phyloP scores from a whole-genome alignment of 2,797 vertebrate species.

The Phyllotis vaccarum region DNA sequence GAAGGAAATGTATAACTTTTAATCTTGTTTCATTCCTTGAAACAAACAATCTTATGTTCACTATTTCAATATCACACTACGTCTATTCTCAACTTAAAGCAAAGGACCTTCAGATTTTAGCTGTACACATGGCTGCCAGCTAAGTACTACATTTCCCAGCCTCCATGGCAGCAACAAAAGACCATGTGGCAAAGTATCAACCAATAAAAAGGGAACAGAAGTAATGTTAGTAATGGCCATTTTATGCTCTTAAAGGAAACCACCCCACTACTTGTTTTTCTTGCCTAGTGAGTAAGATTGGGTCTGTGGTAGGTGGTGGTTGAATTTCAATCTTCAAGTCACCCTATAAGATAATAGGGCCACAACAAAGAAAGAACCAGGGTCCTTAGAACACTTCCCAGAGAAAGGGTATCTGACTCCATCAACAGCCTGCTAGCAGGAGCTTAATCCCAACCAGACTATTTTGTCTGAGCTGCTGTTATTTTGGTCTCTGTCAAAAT shows the following conservation, averaged over 20 bases:
- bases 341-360: background rate
- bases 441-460: background rate
- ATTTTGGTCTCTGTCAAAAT: slow-evolving; percentile 34
- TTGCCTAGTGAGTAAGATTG: background rate
- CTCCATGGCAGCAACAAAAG: slow-evolving; percentile 10
- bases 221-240: background rate
- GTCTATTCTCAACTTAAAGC: slow-evolving; percentile 23
- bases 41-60: slow-evolving; percentile 6
- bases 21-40: slow-evolving; percentile 8
- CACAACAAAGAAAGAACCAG: slow-evolving; percentile 11
- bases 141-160: slow-evolving; percentile 59
- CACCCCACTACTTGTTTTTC: background rate
- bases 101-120: background rate
- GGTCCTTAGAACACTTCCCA: background rate
- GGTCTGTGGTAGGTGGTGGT: background rate
- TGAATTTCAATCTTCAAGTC: slow-evolving; percentile 1
- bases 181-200: slow-evolving; percentile 41
- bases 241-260: slow-evolving; percentile 24
- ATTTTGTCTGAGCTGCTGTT: slow-evolving; percentile 21
- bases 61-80: slow-evolving; percentile 8
- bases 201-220: slow-evolving; percentile 48
- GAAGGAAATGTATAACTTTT: slow-evolving; percentile 20
- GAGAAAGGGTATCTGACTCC: slow-evolving; percentile 2
- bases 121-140: background rate
- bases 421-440: background rate